Evolutionary conservation across 2,797 vertebrate species (phyloP).

Genomic region (Orientallactaga sibirica): DNA sequence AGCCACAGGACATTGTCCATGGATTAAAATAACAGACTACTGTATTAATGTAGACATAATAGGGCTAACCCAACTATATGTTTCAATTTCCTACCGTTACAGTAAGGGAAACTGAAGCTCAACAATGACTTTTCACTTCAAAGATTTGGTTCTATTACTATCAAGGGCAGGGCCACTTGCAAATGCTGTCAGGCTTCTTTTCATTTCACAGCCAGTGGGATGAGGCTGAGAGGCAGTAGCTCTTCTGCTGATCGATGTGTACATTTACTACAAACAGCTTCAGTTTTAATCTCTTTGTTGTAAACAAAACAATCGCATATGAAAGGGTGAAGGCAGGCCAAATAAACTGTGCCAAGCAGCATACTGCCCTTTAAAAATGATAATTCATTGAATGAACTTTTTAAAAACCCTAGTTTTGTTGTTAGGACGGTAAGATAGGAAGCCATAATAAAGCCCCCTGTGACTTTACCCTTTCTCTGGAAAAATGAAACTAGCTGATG

Average conservation of each 20-base stretch:
- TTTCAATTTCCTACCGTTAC: conserved; percentile 53
- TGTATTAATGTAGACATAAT: not conserved
- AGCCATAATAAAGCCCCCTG: conserved; percentile 25
- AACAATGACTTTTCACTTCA: conserved; percentile 56
- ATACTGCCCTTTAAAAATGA: not conserved
- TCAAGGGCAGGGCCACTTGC: conserved; percentile 2
- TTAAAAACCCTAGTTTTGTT: not conserved
- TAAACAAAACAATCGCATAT: conserved; percentile 29
- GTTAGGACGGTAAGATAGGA: conserved; percentile 39
- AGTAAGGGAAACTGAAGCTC: conserved; percentile 54
- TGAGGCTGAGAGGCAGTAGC: not conserved
- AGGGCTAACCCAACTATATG: conserved; percentile 32
- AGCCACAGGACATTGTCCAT: not conserved
- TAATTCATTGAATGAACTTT: conserved; percentile 36
- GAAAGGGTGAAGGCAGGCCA: not conserved
- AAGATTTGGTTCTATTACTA: conserved; percentile 47
- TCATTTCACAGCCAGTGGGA: conserved; percentile 26
- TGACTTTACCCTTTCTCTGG: conserved; percentile 63
- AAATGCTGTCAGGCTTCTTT: conserved; percentile 45
- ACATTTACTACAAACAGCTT: conserved; percentile 39
- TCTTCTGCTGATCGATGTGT: conserved; percentile 8
- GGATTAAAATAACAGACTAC: conserved; percentile 26
- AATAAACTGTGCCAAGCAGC: not conserved
- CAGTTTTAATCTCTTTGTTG: conserved; percentile 19
- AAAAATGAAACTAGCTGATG: conserved; percentile 69